These are phyloP conservation scores for Drosophila sproati DNA, from an alignment of 1,140 invertebrate species.

Conservation along the genomic window DNA sequence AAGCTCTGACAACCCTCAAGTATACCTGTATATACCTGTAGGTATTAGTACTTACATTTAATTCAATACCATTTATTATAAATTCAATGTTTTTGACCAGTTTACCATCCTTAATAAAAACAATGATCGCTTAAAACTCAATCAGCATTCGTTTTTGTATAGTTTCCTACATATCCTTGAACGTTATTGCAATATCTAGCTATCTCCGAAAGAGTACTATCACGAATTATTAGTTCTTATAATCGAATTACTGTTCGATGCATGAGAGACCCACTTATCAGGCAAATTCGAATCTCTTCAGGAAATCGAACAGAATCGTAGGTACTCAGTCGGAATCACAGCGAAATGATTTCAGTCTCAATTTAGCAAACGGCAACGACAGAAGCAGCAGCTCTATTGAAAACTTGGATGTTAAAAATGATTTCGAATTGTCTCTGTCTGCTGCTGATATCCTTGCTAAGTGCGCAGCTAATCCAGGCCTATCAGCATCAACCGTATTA, in stretches of 20 bases:
- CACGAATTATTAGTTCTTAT: conserved; percentile 8
- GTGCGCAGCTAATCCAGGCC: conserved; percentile 44
- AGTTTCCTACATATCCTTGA: neutral
- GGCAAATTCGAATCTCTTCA: neutral
- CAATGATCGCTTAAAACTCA: no score
- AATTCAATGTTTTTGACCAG: no score
- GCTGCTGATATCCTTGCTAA: conserved; percentile 49
- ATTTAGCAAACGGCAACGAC: conserved; percentile 25
- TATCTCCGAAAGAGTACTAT: neutral
- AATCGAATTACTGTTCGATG: neutral
- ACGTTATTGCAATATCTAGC: neutral
- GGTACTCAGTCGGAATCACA: neutral
- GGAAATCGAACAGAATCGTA: neutral
- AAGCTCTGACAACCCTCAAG: no score
- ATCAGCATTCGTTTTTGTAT: no score
- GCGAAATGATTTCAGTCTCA: conserved; percentile 42
- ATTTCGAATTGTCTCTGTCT: conserved; percentile 17
- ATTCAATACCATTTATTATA: neutral
- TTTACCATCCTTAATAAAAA: no score
- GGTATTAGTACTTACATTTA: neutral
- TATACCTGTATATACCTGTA: neutral
- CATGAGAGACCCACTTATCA: conserved; percentile 36
- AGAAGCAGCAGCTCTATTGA: neutral
- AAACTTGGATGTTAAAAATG: conserved; percentile 32
- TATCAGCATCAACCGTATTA: conserved; percentile 27